Percentiles rank a stretch among this genome's conserved stretches.
These are phyloP conservation scores for Megalops atlanticus DNA, from an alignment of 2,113 vertebrate genomes.

Conservation along the genomic window DNA sequence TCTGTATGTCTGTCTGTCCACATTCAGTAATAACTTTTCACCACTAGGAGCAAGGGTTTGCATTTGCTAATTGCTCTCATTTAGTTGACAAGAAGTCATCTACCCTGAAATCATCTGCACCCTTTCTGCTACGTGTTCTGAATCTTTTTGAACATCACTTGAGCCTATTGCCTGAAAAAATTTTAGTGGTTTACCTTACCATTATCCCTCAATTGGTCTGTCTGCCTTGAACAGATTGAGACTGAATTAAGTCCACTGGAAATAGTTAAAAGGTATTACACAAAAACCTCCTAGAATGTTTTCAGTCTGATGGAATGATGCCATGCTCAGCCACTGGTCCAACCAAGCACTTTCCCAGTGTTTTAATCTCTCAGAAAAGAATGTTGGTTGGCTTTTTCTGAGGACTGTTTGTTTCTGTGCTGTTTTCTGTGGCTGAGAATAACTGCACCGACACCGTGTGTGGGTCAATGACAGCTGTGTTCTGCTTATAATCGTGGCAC, in stretches of 20 bases:
- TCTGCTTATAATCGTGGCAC: neutral
- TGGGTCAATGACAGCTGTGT: conserved; percentile 22
- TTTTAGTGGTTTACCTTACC: neutral
- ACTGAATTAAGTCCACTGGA: neutral
- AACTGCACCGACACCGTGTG: neutral
- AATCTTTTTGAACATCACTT: too few species aligned
- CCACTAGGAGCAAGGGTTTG: too few species aligned
- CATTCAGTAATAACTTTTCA: too few species aligned
- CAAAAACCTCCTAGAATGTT: neutral
- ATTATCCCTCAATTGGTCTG: neutral
- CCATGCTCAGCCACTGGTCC: too few species aligned
- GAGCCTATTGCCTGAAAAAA: too few species aligned
- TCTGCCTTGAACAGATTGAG: neutral
- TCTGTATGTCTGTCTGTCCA: too few species aligned
- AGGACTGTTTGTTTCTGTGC: neutral
- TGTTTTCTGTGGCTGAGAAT: neutral
- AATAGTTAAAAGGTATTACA: neutral
- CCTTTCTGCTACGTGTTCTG: too few species aligned
- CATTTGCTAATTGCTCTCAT: too few species aligned
- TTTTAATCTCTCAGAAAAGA: neutral
- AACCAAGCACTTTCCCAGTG: neutral
- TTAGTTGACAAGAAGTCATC: too few species aligned
- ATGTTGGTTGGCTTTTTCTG: neutral
- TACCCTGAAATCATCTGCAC: too few species aligned
- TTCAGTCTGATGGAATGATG: too few species aligned